Conservation (phyloP, 2,113 vertebrate genomes). For the Callionymus lyra region DNA sequence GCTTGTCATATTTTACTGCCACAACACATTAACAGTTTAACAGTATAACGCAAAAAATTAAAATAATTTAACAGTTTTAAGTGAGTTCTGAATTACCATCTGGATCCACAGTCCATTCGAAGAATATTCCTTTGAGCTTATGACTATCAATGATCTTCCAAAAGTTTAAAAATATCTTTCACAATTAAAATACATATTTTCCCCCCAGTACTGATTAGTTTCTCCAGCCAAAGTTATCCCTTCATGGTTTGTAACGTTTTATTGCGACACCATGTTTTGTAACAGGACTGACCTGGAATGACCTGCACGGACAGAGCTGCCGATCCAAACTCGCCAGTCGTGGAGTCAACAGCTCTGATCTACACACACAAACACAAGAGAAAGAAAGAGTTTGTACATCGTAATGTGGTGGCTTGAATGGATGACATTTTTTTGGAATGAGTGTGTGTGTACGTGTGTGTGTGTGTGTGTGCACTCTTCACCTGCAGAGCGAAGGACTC, state of each 20-base stretch:
- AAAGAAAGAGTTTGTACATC: not conserved
- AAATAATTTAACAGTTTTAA: too few species aligned
- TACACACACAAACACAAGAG: constrained; percentile 12
- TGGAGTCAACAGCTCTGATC: constrained; percentile 56
- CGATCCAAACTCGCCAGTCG: constrained; percentile 61
- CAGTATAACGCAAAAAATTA: too few species aligned
- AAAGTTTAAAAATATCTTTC: too few species aligned
- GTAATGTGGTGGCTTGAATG: not conserved
- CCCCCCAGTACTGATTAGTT: too few species aligned
- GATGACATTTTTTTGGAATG: too few species aligned
- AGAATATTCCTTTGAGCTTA: not conserved
- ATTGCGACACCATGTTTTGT: not conserved
- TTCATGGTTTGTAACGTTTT: not conserved
- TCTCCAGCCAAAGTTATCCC: too few species aligned
- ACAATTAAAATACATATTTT: too few species aligned
- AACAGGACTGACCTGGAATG: constrained; percentile 45
- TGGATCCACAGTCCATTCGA: too few species aligned
- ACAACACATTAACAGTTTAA: too few species aligned
- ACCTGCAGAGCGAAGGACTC: constrained; percentile 67
- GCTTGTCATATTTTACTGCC: too few species aligned
- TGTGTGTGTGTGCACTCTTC: not conserved
- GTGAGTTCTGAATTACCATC: too few species aligned
- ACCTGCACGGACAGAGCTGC: constrained; percentile 63
- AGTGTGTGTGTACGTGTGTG: too few species aligned
- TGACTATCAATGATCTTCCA: not conserved